These are phyloP conservation scores for Teleogryllus occipitalis DNA, from an alignment of 1,140 invertebrate genomes.

Conservation along the genomic window DNA sequence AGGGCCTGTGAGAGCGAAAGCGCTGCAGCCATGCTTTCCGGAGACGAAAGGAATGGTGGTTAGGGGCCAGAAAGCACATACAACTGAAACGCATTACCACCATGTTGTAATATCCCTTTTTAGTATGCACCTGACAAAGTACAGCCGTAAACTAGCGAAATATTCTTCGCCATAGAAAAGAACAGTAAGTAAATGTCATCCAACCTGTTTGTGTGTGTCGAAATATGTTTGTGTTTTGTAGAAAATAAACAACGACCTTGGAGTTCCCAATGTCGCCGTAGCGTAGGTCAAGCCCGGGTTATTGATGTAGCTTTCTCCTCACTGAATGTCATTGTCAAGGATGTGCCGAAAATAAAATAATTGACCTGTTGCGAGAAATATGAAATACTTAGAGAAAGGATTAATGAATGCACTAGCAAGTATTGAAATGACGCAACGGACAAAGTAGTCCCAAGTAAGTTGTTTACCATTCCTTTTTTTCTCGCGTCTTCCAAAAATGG, in stretches of 20 bases:
- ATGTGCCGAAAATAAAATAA: too few relatives aligned
- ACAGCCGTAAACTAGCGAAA: background rate
- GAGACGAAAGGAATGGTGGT: conserved; percentile 9
- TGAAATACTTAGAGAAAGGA: too few relatives aligned
- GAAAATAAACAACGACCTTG: conserved; percentile 15
- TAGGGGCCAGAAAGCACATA: background rate
- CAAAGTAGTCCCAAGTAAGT: background rate
- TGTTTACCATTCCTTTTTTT: too few relatives aligned
- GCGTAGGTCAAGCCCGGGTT: conserved; percentile 13
- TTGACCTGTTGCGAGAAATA: too few relatives aligned
- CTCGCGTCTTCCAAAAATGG: too few relatives aligned
- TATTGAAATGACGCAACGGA: background rate
- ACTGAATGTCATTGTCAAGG: conserved; percentile 11
- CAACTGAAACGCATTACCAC: conserved; percentile 9
- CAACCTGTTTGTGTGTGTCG: background rate
- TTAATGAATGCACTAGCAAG: background rate
- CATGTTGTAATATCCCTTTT: conserved; percentile 9
- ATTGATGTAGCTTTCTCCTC: conserved; percentile 6
- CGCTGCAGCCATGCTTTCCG: conserved; percentile 16
- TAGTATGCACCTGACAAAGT: conserved; percentile 6
- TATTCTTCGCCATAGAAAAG: background rate
- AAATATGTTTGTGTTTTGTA: conserved; percentile 11
- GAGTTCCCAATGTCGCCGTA: conserved; percentile 15
- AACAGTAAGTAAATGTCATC: conserved; percentile 9
- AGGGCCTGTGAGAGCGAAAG: conserved; percentile 10